Base-by-base conservation (phyloP, 64 coral and sea anemone species). In the Actinia tenebrosa region DNA sequence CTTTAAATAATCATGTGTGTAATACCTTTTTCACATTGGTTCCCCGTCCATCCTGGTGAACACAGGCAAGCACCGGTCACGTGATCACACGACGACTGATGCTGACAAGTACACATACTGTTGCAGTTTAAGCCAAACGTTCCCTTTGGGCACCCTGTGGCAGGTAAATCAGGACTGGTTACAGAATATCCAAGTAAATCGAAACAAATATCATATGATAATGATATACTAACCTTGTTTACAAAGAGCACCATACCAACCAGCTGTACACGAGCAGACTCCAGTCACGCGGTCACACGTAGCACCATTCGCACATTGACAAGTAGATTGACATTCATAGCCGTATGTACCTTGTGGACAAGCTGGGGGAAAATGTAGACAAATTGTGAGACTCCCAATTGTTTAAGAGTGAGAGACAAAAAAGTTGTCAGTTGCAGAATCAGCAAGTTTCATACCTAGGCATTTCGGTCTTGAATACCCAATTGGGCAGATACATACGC, bases 231-330 rank as follows among this genome's bases (percentile, higher is more conserved):
- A 75, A 95, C 93, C 71, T 26, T 61, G 59, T 18, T 61, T 61
- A 16, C 59, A 61, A 61, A 61, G 59, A 61, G 13, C 16, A 61
- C 59, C 59, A 61, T 61, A 61, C 59, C 59, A 95, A 17, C 94
- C 94, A 8, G 94, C 81, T 22, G 87, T 86, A 60, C 94, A 95
- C 55, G 69, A 87, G 56, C 94, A 95, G 5, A 60, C 87, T 23
- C 94, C 94, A 56, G 87, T 95, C 20, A 95, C 77, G 66, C 92
- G 87, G 55, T 95, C 88, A 92, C 94, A 95, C 23, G 69, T 80
- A 17, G 94, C 94, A 71, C 80, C 90, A 80, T 95, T 92, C 56
- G 86, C 78, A 87, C 94, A 95, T 61, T 61, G 59, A 61, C 59
- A 61, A 61, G 59, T 17, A 61, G 10, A 61, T 61, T 18, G 14